These are phyloP conservation scores for Spinus pinus DNA, from an alignment of 2,797 vertebrate species.

Conservation along the genomic window DNA sequence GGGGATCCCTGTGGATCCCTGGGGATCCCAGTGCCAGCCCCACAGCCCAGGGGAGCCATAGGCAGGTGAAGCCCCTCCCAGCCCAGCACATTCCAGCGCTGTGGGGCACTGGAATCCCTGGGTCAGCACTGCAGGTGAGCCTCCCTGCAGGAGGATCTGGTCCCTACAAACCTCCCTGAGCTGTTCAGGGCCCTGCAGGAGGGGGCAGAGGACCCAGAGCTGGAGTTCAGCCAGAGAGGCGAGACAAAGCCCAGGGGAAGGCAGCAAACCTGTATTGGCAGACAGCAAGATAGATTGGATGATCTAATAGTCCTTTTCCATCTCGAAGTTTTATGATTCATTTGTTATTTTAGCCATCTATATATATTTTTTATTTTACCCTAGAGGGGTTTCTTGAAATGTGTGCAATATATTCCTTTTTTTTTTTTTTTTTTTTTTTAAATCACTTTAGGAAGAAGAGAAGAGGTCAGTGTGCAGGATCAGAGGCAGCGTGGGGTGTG, in stretches of 20 bases:
- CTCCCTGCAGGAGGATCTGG: not conserved
- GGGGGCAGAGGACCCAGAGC: not conserved
- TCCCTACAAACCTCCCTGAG: not conserved
- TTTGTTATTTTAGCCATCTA: conserved; percentile 69
- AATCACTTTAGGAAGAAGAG: not conserved
- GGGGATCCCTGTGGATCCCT: rapidly evolving
- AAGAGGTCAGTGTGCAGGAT: not conserved
- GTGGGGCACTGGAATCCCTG: rapidly evolving
- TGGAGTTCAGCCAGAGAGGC: conserved; percentile 32
- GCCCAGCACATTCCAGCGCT: rapidly evolving
- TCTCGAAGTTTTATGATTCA: conserved; percentile 67
- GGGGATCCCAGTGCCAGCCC: not conserved
- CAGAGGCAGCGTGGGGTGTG: not conserved
- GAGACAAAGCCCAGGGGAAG: conserved; percentile 40
- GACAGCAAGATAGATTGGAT: conserved; percentile 58
- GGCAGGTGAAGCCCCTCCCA: rapidly evolving
- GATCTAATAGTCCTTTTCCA: conserved; percentile 66
- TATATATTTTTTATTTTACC: conserved; percentile 68
- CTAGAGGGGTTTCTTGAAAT: conserved; percentile 55
- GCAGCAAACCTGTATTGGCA: conserved; percentile 43
- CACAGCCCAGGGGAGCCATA: rapidly evolving
- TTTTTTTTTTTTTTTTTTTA: not conserved
- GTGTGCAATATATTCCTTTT: conserved; percentile 29
- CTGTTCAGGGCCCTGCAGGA: not conserved
- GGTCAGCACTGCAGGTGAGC: not conserved